Base-by-base conservation (phyloP, 1,140 invertebrate species). In the Drosophila rufa region DNA sequence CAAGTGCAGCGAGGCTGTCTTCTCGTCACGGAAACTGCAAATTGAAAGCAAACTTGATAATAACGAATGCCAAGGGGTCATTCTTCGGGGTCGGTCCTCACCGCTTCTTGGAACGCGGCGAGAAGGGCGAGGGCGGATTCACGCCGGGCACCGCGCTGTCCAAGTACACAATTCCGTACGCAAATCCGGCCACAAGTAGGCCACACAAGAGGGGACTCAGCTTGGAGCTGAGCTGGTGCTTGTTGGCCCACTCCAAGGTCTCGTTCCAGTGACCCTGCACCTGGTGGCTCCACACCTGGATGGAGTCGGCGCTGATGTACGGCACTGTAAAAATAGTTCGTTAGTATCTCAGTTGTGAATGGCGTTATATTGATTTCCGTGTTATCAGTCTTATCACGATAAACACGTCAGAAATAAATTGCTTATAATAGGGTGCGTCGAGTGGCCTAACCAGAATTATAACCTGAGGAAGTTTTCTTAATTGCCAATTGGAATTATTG, bases 121-220 rank as follows among this genome's bases (percentile, higher is more conserved):
- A 93, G 40, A 94, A 92, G 8, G 93, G 93, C 45, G 93, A 92
- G 4, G 94, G 94, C 8, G 94, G 94, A 78, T 90, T 87, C 4
- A 94, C 79, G 17, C 94, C 94, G 1, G 94, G 94, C 27, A 93
- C 83, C 56, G 91, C 89, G 22, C 94, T 94, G 77, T 94, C 94
- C 57, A 94, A 89, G 84, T 94, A 94, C 14, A 94, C 93, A 50
- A 94, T 92, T 27, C 92, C 75, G 79, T 92, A 94, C 6, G 92
- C 93, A 65, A 94, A 94, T 45, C 87, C 42, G 9, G 82, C 64
- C 42, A 92, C 74, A 0, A 78, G 15, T 4, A 92, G 51, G 5
- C 91, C 91, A 76, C 87, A 92, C 48, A 92, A 27, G 43, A 92
- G 25, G 33, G 91, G 84, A n/a, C 62, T 66, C 56, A 92, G 25